These are phyloP conservation scores for Tupaia chinensis DNA, from an alignment of 2,113 vertebrate genomes.

Conservation along the genomic window DNA sequence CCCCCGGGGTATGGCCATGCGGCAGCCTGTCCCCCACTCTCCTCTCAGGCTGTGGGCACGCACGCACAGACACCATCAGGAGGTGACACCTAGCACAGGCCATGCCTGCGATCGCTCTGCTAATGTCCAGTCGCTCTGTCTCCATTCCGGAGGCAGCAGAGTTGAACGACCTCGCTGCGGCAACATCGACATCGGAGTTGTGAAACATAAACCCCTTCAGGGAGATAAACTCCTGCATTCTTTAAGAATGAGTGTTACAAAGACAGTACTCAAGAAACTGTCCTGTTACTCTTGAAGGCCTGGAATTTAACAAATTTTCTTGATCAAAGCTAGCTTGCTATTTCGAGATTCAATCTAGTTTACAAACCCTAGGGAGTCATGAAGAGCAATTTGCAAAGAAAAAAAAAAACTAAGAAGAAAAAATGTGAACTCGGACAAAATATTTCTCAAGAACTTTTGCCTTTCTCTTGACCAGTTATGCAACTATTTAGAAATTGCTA, in stretches of 20 bases:
- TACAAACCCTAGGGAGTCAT: not conserved
- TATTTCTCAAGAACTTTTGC: constrained; percentile 55
- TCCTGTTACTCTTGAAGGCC: not conserved
- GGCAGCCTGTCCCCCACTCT: no score
- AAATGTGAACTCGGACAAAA: not conserved
- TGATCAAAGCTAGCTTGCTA: constrained; percentile 8
- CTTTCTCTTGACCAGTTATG: constrained; percentile 24
- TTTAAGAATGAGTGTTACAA: not conserved
- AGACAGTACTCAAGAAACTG: not conserved
- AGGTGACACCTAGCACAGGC: not conserved
- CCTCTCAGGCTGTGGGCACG: no score
- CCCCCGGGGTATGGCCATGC: no score
- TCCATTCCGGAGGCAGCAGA: not conserved
- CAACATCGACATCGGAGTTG: not conserved
- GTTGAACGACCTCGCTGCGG: not conserved
- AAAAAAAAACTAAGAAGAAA: not conserved
- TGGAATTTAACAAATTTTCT: constrained; percentile 35
- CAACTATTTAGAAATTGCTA: constrained; percentile 27
- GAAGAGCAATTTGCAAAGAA: not conserved
- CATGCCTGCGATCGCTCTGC: not conserved
- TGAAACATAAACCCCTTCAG: constrained; percentile 22
- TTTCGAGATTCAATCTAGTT: constrained; percentile 24
- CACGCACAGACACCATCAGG: not conserved
- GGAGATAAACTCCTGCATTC: constrained; percentile 37
- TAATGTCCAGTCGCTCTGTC: not conserved